Evolutionary conservation across 1,140 invertebrate species (phyloP).

Genomic region (Brachionus koreanus): DNA sequence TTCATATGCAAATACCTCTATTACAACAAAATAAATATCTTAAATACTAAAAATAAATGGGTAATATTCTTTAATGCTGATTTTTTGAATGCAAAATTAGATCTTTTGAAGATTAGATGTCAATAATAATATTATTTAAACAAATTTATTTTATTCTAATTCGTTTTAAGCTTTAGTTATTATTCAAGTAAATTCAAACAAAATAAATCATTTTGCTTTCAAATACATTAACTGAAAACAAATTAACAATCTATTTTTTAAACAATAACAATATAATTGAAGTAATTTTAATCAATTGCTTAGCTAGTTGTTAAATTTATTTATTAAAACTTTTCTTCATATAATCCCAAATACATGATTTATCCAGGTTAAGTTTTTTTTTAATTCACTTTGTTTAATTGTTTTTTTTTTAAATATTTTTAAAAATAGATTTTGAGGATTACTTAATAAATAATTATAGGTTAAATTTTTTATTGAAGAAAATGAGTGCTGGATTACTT

Average conservation of each 20-base stretch:
- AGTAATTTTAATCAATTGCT: no score
- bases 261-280: no score
- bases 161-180: not conserved
- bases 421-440: not conserved
- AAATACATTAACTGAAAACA: not conserved
- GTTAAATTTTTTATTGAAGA: no score
- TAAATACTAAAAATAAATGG: not conserved
- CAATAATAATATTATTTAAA: not conserved
- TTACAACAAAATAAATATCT: not conserved
- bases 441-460: no score
- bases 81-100: not conserved
- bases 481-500: no score
- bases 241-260: no score
- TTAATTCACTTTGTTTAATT: not conserved
- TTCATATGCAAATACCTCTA: no score
- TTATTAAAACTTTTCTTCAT: no score
- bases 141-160: not conserved
- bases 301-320: no score
- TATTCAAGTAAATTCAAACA: not conserved
- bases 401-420: not conserved
- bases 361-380: not conserved
- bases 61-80: not conserved
- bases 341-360: no score
- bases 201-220: not conserved
- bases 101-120: not conserved